Conservation (phyloP, 2,113 vertebrate genomes). For the Myodes glareolus region DNA sequence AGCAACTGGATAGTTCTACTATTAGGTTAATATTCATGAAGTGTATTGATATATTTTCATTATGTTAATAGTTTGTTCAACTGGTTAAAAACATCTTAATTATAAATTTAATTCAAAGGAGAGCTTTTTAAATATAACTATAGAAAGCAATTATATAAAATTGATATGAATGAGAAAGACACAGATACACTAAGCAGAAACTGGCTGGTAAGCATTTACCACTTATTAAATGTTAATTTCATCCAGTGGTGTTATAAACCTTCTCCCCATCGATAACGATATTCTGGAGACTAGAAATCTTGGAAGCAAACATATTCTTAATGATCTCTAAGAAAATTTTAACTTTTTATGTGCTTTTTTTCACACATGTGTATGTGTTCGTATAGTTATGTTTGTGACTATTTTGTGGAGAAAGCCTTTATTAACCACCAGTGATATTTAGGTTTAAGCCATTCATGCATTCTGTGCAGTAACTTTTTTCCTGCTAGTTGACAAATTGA, state of each 20-base stretch:
- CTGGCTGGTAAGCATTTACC: slow-evolving; percentile 2
- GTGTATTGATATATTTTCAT: neutral
- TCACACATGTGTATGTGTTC: neutral
- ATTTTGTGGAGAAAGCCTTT: neutral
- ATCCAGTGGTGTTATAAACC: neutral
- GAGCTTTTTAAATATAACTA: neutral
- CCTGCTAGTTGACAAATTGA: slow-evolving; percentile 6
- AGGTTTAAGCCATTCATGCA: neutral
- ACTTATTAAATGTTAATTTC: slow-evolving; percentile 7
- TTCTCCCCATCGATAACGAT: slow-evolving; percentile 1
- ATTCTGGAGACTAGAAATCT: slow-evolving; percentile 61
- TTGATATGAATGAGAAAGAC: neutral
- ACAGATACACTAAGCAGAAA: neutral
- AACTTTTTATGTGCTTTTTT: slow-evolving; percentile 10
- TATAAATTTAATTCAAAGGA: slow-evolving; percentile 49
- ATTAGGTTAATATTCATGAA: neutral
- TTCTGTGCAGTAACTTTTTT: slow-evolving; percentile 5
- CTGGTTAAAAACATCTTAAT: slow-evolving; percentile 40
- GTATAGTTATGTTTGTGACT: neutral
- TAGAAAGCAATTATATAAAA: slow-evolving; percentile 33
- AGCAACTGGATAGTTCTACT: slow-evolving; percentile 42
- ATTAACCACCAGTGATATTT: slow-evolving; percentile 14
- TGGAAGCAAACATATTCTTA: slow-evolving; percentile 38
- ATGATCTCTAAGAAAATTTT: slow-evolving; percentile 13
- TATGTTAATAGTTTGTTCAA: slow-evolving; percentile 40